Evolutionary conservation across 2,113 vertebrate species (phyloP).

Genomic region (Maccullochella peelii): DNA sequence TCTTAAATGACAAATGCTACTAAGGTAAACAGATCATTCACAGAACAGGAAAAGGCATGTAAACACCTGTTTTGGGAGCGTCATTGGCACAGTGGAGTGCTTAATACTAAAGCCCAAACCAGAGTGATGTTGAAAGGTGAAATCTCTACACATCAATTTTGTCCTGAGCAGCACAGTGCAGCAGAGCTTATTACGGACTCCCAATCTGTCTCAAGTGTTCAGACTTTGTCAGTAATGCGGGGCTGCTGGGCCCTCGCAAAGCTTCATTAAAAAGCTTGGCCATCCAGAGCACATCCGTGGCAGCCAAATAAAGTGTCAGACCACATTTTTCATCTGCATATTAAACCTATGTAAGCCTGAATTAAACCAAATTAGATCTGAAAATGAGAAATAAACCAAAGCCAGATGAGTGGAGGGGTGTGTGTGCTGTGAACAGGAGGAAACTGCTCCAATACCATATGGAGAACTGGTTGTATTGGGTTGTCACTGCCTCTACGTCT

Average conservation of each 20-base stretch:
- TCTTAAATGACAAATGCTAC: conserved; percentile 73
- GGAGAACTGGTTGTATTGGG: conserved; percentile 37
- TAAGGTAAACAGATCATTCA: conserved; percentile 71
- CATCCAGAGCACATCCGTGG: conserved; percentile 69
- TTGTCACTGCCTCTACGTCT: conserved; percentile 27
- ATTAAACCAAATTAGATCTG: conserved; percentile 78
- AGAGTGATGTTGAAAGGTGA: conserved; percentile 72
- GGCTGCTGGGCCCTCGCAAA: conserved; percentile 60
- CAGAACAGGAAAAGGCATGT: conserved; percentile 43
- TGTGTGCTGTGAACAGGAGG: conserved; percentile 30
- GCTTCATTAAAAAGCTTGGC: conserved; percentile 79
- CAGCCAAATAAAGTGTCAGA: conserved; percentile 81
- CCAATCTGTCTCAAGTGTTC: conserved; percentile 77
- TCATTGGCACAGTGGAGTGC: conserved; percentile 45
- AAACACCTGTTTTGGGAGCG: conserved; percentile 73
- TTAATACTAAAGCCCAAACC: conserved; percentile 62
- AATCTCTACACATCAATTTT: conserved; percentile 75
- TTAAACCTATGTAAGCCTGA: conserved; percentile 77
- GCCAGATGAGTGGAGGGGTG: conserved; percentile 57
- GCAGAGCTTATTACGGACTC: conserved; percentile 77
- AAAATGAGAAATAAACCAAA: conserved; percentile 77
- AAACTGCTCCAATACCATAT: conserved; percentile 38
- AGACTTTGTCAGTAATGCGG: conserved; percentile 64
- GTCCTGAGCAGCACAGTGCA: conserved; percentile 68
- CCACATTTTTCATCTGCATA: conserved; percentile 79